Evolutionary conservation across 2,797 vertebrate species (phyloP), one percentile per base, ranked within the genome.

Genomic region (Melanotaenia parkinsoni): DNA sequence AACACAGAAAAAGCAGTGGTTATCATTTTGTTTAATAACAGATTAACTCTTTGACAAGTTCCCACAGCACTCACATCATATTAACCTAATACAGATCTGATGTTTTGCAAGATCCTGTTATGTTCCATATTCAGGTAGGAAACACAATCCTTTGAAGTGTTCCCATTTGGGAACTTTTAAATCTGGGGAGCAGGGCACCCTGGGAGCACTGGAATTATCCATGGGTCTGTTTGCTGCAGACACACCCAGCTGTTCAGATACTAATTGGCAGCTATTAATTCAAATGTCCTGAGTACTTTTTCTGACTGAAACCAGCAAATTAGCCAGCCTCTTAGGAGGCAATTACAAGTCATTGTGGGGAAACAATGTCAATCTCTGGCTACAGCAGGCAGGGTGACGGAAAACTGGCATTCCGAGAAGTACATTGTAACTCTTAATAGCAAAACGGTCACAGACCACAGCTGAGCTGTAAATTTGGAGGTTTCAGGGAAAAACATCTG

Each of bases 191-290:
- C 20, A 20, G 50, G 14, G 22, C 40, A 30, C 30, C 54, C 12
- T 37, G 22, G 61, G 18, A n/a, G n/a, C 30, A 37, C 1, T 16
- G 30, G 13, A 47, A 50, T 47, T 51, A 69, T 73, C n/a, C 26
- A 24, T 43, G 70, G 78, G 67, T 68, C 57, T 67, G 35, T 26
- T 24, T 28, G 5, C 60, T 20, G 24, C n/a, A 72, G 70, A 73
- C 77, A 79, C 86, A 67, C 74, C 80, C 79, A 4, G 2, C 24
- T 61, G 58, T 74, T 78, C 72, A 58, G 16, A 74, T 71, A 56
- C 43, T 50, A 79, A 76, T 47, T 62, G 45, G 30, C 47, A 18
- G 53, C 61, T 26, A 56, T 74, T 81, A 26, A 72, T 82, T 62
- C 1, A 76, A 68, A 69, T 32, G 50, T 47, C 28, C 33, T 14